A percentile compares a stretch with the other conserved stretches of the same genome.
Conservation (phyloP, 2,113 vertebrate genomes). For the Tetrax tetrax region DNA sequence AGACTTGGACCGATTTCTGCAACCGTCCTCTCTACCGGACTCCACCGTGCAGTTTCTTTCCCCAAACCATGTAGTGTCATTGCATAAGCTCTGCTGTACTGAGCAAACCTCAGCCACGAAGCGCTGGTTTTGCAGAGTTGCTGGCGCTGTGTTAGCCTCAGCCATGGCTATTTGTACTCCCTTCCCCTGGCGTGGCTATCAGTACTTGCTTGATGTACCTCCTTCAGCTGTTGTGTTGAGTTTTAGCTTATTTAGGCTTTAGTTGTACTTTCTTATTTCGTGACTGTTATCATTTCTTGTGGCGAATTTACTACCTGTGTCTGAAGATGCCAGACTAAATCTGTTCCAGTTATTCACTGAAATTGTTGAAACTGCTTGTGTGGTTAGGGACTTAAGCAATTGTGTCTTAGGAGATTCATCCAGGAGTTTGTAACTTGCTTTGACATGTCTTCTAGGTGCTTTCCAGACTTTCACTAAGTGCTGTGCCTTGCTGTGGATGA, state of each 20-base stretch:
- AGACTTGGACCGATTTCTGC: background rate
- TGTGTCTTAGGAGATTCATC: background rate
- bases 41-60: background rate
- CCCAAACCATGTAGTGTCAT: background rate
- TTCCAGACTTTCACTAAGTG: background rate
- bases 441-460: conserved; percentile 22
- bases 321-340: background rate
- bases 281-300: background rate
- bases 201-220: background rate
- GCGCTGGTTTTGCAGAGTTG: background rate
- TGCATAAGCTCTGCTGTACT: background rate
- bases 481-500: background rate
- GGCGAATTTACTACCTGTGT: background rate
- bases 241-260: background rate
- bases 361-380: background rate
- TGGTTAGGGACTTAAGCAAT: background rate
- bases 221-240: background rate
- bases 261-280: background rate
- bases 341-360: background rate
- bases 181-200: background rate
- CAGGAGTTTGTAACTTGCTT: conserved; percentile 12
- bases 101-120: background rate
- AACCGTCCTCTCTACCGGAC: background rate
- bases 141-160: background rate
- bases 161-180: background rate